Evolutionary conservation across 2,797 vertebrate species (phyloP).

Genomic region (Telmatherina bonti): DNA sequence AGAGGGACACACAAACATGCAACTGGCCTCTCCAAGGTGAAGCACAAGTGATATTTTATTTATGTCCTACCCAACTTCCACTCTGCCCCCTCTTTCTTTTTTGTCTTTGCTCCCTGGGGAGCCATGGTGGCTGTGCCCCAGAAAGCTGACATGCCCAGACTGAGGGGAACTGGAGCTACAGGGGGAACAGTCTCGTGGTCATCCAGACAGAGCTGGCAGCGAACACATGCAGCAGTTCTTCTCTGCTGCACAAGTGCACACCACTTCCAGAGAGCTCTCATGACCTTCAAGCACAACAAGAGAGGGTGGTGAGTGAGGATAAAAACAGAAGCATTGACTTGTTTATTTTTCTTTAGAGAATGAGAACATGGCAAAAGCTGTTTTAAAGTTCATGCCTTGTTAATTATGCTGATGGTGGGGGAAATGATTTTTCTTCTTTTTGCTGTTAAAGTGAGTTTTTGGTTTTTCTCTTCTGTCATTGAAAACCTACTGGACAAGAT

Average conservation of each 20-base stretch:
- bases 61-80: conserved; percentile 52
- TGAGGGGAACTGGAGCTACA: conserved; percentile 52
- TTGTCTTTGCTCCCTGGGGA: conserved; percentile 66
- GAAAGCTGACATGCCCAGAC: conserved; percentile 72
- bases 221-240: conserved; percentile 62
- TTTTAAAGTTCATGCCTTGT: background rate
- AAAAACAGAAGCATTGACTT: conserved; percentile 20
- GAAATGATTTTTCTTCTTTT: background rate
- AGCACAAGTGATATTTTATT: conserved; percentile 80
- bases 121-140: conserved; percentile 68
- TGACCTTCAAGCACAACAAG: conserved; percentile 54
- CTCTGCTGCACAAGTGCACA: conserved; percentile 46
- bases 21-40: conserved; percentile 74
- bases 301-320: conserved; percentile 5
- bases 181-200: conserved; percentile 58
- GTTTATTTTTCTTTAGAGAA: conserved; percentile 21
- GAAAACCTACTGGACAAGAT: conserved; percentile 10
- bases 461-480: conserved; percentile 10
- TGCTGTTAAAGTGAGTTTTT: conserved; percentile 5
- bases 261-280: conserved; percentile 14
- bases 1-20: conserved; percentile 62
- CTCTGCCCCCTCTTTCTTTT: conserved; percentile 27
- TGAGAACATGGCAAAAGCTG: background rate
- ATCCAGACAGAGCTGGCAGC: conserved; percentile 52
- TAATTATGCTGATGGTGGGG: background rate